phyloP scores from a whole-genome alignment of 2,113 vertebrate species.

The Rhinoderma darwinii region DNA sequence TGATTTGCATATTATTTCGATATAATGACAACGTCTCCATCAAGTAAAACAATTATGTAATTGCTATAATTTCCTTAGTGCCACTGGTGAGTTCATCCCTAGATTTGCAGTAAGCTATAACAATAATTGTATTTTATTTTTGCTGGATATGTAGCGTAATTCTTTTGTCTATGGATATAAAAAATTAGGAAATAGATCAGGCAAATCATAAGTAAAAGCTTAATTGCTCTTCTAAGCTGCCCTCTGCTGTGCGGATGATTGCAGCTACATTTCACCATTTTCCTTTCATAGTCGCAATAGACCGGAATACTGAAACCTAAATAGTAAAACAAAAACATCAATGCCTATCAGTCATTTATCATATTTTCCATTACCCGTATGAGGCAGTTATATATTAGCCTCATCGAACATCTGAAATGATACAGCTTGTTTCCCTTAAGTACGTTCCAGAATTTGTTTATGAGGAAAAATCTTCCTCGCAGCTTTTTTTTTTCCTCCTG shows the following conservation, averaged over 20 bases:
- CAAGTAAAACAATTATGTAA: slow-evolving; percentile 30
- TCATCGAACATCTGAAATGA: neutral
- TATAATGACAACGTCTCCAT: neutral
- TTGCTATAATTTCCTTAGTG: slow-evolving; percentile 2
- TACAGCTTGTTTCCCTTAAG: slow-evolving; percentile 8
- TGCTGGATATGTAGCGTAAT: neutral
- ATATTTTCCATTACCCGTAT: neutral
- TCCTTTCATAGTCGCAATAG: slow-evolving; percentile 42
- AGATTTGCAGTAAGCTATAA: slow-evolving; percentile 30
- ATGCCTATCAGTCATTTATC: slow-evolving; percentile 11
- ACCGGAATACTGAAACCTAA: neutral
- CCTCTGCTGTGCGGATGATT: slow-evolving; percentile 21
- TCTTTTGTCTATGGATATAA: slow-evolving; percentile 33
- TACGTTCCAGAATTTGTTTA: slow-evolving; percentile 48
- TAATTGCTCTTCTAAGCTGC: slow-evolving; percentile 22
- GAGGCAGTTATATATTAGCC: neutral
- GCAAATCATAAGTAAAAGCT: slow-evolving; percentile 46
- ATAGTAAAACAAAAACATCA: slow-evolving; percentile 21
- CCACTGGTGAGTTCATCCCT: slow-evolving; percentile 20
- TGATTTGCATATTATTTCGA: slow-evolving; percentile 13
- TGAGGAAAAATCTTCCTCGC: slow-evolving; percentile 44
- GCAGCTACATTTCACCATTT: slow-evolving; percentile 5
- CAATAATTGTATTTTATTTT: slow-evolving; percentile 39
- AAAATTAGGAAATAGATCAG: slow-evolving; percentile 43
- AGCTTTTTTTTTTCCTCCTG: slow-evolving; percentile 28